A percentile compares a stretch with the other conserved stretches of the same genome.
Evolutionary conservation across 1,140 invertebrate genomes (phyloP).

Genomic region (Cyclargus thomasi): DNA sequence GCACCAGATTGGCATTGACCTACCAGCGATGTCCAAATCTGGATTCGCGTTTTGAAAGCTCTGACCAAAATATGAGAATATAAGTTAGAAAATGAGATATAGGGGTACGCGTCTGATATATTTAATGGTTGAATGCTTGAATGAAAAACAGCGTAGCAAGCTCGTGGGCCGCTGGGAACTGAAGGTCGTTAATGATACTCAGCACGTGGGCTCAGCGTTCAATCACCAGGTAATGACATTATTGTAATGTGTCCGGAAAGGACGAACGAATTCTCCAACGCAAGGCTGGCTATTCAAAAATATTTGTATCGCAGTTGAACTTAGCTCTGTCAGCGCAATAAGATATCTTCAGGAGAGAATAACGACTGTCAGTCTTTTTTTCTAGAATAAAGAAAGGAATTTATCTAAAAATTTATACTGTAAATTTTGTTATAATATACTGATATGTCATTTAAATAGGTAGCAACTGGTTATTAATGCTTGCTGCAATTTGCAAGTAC

Average conservation of each 20-base stretch:
- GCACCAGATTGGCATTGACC: slow-evolving; percentile 50
- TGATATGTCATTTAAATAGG: too few species aligned
- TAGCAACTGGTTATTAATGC: too few species aligned
- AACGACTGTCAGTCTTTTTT: too few species aligned
- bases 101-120: background rate
- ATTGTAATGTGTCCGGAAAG: slow-evolving; percentile 11
- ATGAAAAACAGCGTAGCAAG: background rate
- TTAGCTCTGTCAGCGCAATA: too few species aligned
- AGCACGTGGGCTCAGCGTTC: slow-evolving; percentile 21
- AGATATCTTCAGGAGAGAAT: too few species aligned
- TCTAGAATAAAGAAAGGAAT: too few species aligned
- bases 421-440: too few species aligned
- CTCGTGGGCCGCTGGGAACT: slow-evolving; percentile 6
- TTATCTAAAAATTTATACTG: too few species aligned
- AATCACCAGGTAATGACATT: slow-evolving; percentile 15
- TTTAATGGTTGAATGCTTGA: background rate
- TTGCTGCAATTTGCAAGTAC: too few species aligned
- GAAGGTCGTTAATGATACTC: slow-evolving; percentile 16
- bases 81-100: too few species aligned
- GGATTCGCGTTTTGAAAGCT: slow-evolving; percentile 46
- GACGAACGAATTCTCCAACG: background rate
- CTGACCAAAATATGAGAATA: slow-evolving; percentile 16
- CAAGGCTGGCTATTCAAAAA: background rate
- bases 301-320: too few species aligned
- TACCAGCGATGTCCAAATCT: slow-evolving; percentile 38